phyloP scores from a whole-genome alignment of 1,140 invertebrate species.

The Drosophila lacteicornis region DNA sequence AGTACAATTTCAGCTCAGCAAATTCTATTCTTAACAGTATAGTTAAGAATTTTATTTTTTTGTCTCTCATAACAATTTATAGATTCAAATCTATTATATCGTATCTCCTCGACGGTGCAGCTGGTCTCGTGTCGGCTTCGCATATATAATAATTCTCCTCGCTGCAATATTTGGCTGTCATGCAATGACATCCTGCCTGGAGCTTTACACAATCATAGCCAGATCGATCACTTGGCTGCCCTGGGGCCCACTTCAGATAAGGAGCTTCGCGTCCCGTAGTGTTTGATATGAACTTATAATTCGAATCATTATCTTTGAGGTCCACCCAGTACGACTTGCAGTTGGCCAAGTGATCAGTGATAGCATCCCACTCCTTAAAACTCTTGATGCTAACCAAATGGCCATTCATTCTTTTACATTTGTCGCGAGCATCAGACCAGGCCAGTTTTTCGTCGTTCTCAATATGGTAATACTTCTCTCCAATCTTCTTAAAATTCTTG shows the following conservation, averaged over 20 bases:
- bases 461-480: too few relatives aligned
- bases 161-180: neutral
- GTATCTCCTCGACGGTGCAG: too few relatives aligned
- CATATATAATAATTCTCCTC: neutral
- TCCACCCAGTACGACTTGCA: neutral
- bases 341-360: neutral
- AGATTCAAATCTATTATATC: too few relatives aligned
- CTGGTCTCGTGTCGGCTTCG: neutral
- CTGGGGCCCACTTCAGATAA: neutral
- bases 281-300: neutral
- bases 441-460: too few relatives aligned
- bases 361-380: neutral
- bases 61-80: too few relatives aligned
- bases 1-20: too few relatives aligned
- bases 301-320: neutral
- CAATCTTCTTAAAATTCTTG: neutral
- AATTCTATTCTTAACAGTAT: too few relatives aligned
- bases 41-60: too few relatives aligned
- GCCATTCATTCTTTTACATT: neutral
- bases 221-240: neutral
- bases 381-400: conserved; percentile 9
- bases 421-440: neutral
- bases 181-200: fast-evolving
- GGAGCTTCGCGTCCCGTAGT: neutral
- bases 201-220: neutral